Base-by-base conservation (phyloP, 2,113 vertebrate genomes). In the Ondatra zibethicus region DNA sequence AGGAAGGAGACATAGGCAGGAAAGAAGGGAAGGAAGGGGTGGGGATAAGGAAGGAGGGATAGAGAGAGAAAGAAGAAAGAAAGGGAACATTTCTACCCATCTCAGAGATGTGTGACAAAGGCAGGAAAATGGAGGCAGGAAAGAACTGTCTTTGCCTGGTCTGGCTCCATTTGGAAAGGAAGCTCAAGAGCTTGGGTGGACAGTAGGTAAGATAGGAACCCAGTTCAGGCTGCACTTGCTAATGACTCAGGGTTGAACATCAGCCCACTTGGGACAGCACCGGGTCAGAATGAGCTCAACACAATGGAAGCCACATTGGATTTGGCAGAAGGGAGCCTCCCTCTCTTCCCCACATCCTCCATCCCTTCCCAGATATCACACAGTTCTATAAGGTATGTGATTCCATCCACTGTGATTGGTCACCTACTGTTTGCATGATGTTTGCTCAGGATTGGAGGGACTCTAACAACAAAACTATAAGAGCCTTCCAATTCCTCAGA, bases 21-120 rank as follows among this genome's bases (percentile, higher is more conserved):
- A 50, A n/a, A 33, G 31, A 50, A 68, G 84, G 42, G 50, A 36
- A n/a, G 12, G 47, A n/a, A 81, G 21, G 17, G 21, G 14, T 7
- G 27, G 8, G 13, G 33, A 21, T 27, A 7, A 16, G 16, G 7
- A 17, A 31, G 17, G 21, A 33, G 7, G 5, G 13, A 33, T n/a
- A 23, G 33, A 36, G 19, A 19, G 58, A n/a, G 36, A 36, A 55
- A 13, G 1, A 31, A 29, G 3, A 25, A 47, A 45, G 63, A 25
- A 14, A 68, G 17, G 84, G 16, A 12, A 50, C 1, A 2, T 36
- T 5, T 96, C 92, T 68, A 89, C 93, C 86, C 52, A 91, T 92
- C 10, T 93, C 96, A 97, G 95, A 88, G 70, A 94, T 87, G 82
- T 78, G 76, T 96, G 78, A 92, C 91, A 73, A 87, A 45, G 88